These are phyloP conservation scores for Plotosus lineatus DNA, from an alignment of 2,113 vertebrate species.

Conservation along the genomic window DNA sequence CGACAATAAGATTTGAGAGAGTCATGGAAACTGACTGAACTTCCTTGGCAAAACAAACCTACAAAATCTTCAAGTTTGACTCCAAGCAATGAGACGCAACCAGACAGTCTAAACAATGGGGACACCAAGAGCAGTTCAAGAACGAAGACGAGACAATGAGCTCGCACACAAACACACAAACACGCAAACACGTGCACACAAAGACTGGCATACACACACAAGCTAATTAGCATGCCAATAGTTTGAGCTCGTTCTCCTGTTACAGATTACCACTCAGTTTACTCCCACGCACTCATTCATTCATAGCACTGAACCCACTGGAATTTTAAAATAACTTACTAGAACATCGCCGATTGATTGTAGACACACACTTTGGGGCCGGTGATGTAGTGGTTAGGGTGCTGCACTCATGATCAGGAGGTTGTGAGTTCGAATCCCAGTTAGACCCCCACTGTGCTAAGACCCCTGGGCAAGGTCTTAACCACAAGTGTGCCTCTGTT, in stretches of 20 bases:
- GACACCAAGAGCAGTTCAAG: slow-evolving; percentile 34
- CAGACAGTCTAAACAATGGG: slow-evolving; percentile 35
- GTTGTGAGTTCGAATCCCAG: no score
- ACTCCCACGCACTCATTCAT: slow-evolving; percentile 24
- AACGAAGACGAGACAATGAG: slow-evolving; percentile 20
- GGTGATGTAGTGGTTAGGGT: no score
- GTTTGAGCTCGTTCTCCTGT: slow-evolving; percentile 40
- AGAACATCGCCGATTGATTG: no score
- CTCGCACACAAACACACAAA: slow-evolving; percentile 1
- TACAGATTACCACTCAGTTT: slow-evolving; percentile 46
- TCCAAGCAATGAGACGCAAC: slow-evolving; percentile 11
- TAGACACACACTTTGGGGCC: no score
- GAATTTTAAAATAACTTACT: background rate
- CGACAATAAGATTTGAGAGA: background rate
- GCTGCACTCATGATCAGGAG: no score
- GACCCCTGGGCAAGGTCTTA: no score
- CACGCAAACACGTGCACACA: slow-evolving; percentile 22
- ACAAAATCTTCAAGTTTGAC: background rate
- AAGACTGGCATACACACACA: slow-evolving; percentile 7
- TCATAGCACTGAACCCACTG: background rate
- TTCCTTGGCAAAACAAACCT: background rate
- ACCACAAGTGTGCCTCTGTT: no score
- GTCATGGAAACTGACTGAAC: background rate
- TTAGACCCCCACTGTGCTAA: no score
- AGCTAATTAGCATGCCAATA: slow-evolving; percentile 53